A percentile compares a stretch with the other conserved stretches of the same genome.
phyloP scores from a whole-genome alignment of 2,113 vertebrate genomes.

The Caranx ignobilis region DNA sequence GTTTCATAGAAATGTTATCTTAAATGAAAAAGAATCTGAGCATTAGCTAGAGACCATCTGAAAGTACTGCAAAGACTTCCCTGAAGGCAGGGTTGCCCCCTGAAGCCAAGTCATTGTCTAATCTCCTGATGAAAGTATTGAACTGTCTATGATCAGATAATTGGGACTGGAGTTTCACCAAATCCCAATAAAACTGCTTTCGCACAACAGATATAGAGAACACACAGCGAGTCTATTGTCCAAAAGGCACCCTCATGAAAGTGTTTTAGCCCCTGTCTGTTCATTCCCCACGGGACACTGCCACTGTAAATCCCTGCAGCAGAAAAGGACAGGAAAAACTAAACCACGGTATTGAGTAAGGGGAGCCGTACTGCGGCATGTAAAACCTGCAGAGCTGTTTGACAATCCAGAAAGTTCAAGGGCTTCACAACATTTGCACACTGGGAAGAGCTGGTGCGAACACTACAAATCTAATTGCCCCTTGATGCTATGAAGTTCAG shows the following conservation, averaged over 20 bases:
- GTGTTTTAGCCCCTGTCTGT: constrained; percentile 40
- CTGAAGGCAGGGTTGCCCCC: constrained; percentile 16
- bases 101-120: constrained; percentile 32
- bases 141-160: constrained; percentile 60
- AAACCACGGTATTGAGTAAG: background rate
- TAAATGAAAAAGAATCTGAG: constrained; percentile 19
- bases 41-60: constrained; percentile 24
- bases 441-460: constrained; percentile 15
- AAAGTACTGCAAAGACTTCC: constrained; percentile 14
- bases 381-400: constrained; percentile 24
- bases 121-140: constrained; percentile 65
- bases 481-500: background rate
- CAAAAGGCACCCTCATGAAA: constrained; percentile 26
- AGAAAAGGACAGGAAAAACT: constrained; percentile 31
- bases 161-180: constrained; percentile 34
- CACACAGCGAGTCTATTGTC: background rate
- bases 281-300: constrained; percentile 22
- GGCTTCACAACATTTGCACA: constrained; percentile 3
- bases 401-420: constrained; percentile 19
- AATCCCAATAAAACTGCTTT: constrained; percentile 40
- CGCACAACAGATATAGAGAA: constrained; percentile 30
- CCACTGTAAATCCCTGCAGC: constrained; percentile 40
- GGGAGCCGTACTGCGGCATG: constrained; percentile 6
- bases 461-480: background rate
- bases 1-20: background rate